Base-by-base conservation (phyloP, 2,888 invertebrate genomes). In the Leptopterna dolabrata region DNA sequence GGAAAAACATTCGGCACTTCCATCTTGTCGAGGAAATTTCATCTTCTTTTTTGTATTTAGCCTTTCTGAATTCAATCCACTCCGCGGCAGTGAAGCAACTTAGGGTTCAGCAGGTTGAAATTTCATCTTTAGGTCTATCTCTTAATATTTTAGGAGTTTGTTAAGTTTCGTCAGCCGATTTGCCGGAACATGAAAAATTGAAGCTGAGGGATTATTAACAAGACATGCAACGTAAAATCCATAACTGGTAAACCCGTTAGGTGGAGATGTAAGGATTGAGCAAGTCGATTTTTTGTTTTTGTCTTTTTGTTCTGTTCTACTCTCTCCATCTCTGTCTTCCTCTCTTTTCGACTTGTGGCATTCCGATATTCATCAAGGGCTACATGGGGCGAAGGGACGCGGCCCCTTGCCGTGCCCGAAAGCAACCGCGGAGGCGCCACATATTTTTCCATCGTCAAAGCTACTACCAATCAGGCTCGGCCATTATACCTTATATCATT, bases 381-480 rank as follows among this genome's bases (percentile, higher is more conserved):
- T 45, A 43, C 78, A 78, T 78, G 78, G 43, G 78, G 78, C 78
- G 78, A 78, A 45, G 41, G 78, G 78, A 78, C 45, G 78, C 24
- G 78, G 45, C 78, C 78, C 78, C 78, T 78, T 78, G 78, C 78
- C 45, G 78, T 27, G 78, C 78, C 43, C 45, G 73, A 83, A 47
- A 70, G 83, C 71, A 63, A 71, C 83, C 63, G 83, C 70, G 83
- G 63, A 83, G 83, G 83, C 83, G 83, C 83, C 83, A 83, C 83
- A 83, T 83, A 83, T 83, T 83, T 83, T 83, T 70, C 63, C 43
- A 70, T 41, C 70, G 70, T 70, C 63, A 29, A 27, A 83, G 83
- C 83, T 83, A 83, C 83, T 43, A 78, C 78, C 83, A 83, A 83
- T 83, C 83, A 83, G 83, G 24, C 27, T 29, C 81, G 45, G 45